Conservation (phyloP, 2,797 vertebrate genomes). For the Antrozous pallidus region DNA sequence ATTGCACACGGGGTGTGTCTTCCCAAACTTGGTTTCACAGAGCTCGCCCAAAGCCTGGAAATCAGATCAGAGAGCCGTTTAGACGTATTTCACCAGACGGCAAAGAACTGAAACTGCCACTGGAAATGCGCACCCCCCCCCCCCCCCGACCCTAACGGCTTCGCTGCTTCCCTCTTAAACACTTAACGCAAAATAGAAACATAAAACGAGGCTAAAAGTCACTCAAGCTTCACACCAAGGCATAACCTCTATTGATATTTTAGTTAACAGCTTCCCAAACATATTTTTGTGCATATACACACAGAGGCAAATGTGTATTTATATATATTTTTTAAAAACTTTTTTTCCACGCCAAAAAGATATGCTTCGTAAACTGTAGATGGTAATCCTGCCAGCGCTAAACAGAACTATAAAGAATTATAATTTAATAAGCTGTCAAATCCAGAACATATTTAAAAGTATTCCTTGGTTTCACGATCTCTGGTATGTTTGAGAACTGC, state of each 20-base stretch:
- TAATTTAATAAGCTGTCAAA: background rate
- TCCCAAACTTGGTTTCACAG: conserved; percentile 99
- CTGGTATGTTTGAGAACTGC: background rate
- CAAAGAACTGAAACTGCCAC: background rate
- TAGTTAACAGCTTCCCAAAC: background rate
- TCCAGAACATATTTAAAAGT: background rate
- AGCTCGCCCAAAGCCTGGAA: conserved; percentile 95
- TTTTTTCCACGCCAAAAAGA: background rate
- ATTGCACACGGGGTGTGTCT: conserved; percentile 95
- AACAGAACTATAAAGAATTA: background rate
- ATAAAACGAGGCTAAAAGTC: background rate
- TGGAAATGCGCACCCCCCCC: accelerated
- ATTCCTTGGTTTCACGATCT: background rate
- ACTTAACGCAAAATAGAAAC: background rate
- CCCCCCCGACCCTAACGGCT: background rate
- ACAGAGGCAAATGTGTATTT: background rate
- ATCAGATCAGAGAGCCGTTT: conserved; percentile 50
- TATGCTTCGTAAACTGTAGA: background rate
- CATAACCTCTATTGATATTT: background rate
- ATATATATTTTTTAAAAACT: background rate
- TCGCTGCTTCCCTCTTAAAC: background rate
- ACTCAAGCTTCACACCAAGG: background rate
- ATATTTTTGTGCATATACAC: background rate
- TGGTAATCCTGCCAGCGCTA: background rate
- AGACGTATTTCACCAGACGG: background rate